Percentiles rank a stretch among this genome's conserved stretches.
Conservation (phyloP, 2,797 vertebrate species). For the Calcarius lapponicus region DNA sequence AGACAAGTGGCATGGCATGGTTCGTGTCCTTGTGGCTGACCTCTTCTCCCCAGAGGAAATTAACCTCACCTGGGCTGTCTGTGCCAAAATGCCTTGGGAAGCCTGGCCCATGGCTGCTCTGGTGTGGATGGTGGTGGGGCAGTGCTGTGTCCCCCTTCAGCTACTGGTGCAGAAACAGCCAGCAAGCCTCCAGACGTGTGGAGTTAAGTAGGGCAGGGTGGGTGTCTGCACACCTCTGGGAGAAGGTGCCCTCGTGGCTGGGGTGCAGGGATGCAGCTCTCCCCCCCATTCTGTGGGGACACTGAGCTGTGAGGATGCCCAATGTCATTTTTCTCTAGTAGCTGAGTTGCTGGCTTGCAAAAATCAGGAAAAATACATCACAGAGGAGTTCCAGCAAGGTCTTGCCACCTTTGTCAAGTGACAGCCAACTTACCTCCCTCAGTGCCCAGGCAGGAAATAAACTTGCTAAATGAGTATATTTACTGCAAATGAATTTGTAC, state of each 20-base stretch:
- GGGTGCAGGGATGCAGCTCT: background rate
- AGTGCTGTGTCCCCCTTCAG: background rate
- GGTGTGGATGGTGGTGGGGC: background rate
- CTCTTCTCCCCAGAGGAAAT: background rate
- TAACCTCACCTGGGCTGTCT: background rate
- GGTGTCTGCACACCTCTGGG: background rate
- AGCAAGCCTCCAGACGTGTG: background rate
- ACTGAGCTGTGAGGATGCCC: background rate
- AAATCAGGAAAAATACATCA: background rate
- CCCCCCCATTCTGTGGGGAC: accelerated
- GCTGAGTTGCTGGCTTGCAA: background rate
- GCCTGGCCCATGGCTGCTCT: background rate
- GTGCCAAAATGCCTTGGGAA: background rate
- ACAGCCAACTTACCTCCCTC: background rate
- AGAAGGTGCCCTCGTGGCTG: background rate
- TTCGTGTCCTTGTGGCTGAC: background rate
- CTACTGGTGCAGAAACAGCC: background rate
- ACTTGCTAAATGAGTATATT: constrained; percentile 55
- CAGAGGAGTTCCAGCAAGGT: background rate
- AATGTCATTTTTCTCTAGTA: accelerated
- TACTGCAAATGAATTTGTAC: constrained; percentile 54
- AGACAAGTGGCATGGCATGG: background rate
- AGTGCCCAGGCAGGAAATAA: background rate
- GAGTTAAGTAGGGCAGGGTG: background rate
- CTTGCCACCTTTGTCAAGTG: background rate